Percentiles rank a stretch among this genome's conserved stretches.
phyloP scores from a whole-genome alignment of 1,140 invertebrate genomes.

The Bombus vancouverensis region DNA sequence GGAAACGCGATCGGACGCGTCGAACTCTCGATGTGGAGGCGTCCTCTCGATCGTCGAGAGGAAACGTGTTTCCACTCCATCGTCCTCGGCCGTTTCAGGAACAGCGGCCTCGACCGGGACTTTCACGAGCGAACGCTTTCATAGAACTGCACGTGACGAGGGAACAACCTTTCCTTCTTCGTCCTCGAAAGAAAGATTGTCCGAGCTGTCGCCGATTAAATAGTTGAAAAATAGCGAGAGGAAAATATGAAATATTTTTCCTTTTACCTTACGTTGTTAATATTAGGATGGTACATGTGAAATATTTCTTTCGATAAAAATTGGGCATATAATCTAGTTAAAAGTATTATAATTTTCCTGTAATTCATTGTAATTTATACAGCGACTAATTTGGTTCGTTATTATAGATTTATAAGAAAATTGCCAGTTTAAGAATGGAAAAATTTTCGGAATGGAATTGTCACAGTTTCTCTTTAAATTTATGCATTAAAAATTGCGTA shows the following conservation, averaged over 20 bases:
- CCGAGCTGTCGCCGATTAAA: not conserved
- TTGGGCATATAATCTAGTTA: no score
- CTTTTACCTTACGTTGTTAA: not conserved
- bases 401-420: no score
- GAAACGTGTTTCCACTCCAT: constrained; percentile 24
- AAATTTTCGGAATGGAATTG: no score
- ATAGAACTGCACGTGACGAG: constrained; percentile 17
- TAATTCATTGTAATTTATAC: no score
- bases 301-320: not conserved
- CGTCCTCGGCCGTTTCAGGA: constrained; percentile 28
- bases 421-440: no score
- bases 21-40: not conserved
- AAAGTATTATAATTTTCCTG: no score
- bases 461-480: no score
- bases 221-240: not conserved
- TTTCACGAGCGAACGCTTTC: constrained; percentile 37
- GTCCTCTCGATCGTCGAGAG: not conserved
- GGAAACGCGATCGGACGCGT: constrained; percentile 30
- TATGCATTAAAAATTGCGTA: no score
- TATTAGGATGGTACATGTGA: no score
- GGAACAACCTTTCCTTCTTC: constrained; percentile 8
- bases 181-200: not conserved
- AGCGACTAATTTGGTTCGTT: no score
- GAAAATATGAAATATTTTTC: not conserved
- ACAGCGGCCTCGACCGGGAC: constrained; percentile 1